Evolutionary conservation across 2,888 invertebrate genomes (phyloP).

Genomic region (Agonum fuliginosum): DNA sequence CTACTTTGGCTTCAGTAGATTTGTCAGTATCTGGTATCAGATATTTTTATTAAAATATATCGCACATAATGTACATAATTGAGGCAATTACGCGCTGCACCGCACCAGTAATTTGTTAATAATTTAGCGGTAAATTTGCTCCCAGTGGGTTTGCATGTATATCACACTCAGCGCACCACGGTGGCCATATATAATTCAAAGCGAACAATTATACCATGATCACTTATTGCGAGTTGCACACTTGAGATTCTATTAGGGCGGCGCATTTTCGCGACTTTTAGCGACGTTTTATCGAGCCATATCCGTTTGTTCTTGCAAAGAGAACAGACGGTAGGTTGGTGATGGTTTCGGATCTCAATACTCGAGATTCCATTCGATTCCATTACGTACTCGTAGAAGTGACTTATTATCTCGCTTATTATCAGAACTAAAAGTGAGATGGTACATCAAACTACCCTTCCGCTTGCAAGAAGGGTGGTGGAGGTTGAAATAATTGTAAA

Average conservation of each 20-base stretch:
- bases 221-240: constrained; percentile 5
- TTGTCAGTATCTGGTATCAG: no score
- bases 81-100: not conserved
- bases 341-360: no score
- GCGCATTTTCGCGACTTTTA: not conserved
- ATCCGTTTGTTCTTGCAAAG: not conserved
- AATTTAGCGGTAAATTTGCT: not conserved
- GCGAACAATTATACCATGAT: constrained; percentile 20
- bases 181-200: not conserved
- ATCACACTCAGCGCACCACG: not conserved
- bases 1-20: no score
- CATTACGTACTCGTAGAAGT: constrained; percentile 31
- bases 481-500: no score
- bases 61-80: not conserved
- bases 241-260: not conserved
- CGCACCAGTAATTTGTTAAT: not conserved
- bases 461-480: no score
- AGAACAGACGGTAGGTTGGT: not conserved
- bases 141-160: not conserved
- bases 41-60: not conserved
- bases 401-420: no score
- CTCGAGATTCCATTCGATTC: constrained; percentile 15
- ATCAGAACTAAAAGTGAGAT: no score
- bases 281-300: not conserved
- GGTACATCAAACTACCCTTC: no score